Evolutionary conservation across 2,797 vertebrate species (phyloP).

Genomic region (Acipenser oxyrinchus): DNA sequence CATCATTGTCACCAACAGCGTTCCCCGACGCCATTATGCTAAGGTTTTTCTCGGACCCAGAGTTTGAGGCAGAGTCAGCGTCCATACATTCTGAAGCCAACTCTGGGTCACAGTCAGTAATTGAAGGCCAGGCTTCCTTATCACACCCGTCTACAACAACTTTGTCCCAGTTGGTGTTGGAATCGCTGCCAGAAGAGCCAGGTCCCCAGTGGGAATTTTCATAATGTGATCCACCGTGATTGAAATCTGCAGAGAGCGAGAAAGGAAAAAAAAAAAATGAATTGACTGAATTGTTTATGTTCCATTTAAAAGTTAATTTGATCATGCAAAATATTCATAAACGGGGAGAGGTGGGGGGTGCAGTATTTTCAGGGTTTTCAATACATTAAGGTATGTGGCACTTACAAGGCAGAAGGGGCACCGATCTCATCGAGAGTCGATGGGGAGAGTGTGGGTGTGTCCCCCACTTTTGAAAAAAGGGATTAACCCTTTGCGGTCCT

Average conservation of each 20-base stretch:
- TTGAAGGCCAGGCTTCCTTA: slow-evolving; percentile 86
- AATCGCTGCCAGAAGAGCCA: slow-evolving; percentile 80
- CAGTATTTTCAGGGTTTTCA: too few species aligned
- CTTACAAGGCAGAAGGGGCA: too few species aligned
- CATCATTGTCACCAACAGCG: slow-evolving; percentile 60
- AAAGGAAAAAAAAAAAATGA: too few species aligned
- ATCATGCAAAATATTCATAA: too few species aligned
- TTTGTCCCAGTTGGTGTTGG: slow-evolving; percentile 87
- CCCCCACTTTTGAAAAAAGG: too few species aligned
- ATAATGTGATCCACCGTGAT: slow-evolving; percentile 86
- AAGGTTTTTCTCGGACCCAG: slow-evolving; percentile 83
- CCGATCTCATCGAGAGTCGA: too few species aligned
- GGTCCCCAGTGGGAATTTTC: slow-evolving; percentile 87
- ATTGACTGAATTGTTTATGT: too few species aligned
- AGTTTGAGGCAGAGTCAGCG: slow-evolving; percentile 82
- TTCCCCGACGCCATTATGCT: slow-evolving; percentile 68
- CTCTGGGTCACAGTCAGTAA: slow-evolving; percentile 82
- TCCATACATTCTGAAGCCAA: slow-evolving; percentile 89
- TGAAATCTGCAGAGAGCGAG: slow-evolving; percentile 66
- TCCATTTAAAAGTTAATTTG: too few species aligned
- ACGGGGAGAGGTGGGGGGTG: too few species aligned
- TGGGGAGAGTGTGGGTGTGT: too few species aligned
- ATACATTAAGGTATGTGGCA: too few species aligned
- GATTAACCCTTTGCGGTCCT: too few species aligned
- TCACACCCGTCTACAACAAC: slow-evolving; percentile 80